Evolutionary conservation across 2,113 vertebrate genomes (phyloP).

Genomic region (Pipra filicauda): DNA sequence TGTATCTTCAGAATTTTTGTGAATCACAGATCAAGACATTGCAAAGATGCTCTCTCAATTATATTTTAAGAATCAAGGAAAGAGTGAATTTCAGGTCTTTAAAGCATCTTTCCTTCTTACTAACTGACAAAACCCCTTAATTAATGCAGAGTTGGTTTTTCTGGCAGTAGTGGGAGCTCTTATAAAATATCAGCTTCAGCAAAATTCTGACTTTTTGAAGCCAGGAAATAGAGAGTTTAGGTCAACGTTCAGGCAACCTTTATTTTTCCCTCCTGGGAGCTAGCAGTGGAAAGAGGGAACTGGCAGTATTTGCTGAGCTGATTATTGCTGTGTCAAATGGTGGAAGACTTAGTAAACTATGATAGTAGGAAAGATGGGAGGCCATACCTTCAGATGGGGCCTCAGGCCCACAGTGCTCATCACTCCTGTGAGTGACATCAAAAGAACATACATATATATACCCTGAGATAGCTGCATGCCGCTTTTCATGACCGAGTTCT

Average conservation of each 20-base stretch:
- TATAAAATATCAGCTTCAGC: background rate
- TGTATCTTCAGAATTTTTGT: background rate
- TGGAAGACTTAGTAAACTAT: background rate
- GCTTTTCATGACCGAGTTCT: background rate
- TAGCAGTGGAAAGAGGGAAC: background rate
- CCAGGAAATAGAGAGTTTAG: background rate
- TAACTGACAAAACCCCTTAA: background rate
- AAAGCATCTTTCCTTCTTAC: background rate
- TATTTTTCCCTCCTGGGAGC: background rate
- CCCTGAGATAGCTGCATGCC: background rate
- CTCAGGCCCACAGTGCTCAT: background rate
- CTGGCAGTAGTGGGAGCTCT: background rate
- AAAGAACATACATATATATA: background rate
- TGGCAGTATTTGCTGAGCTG: background rate
- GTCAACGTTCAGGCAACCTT: conserved; percentile 24
- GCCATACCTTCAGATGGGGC: background rate
- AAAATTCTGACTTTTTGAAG: conserved; percentile 10
- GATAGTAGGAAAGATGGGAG: background rate
- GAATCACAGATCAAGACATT: background rate
- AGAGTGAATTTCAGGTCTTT: background rate
- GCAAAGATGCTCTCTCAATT: background rate
- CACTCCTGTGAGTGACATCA: background rate
- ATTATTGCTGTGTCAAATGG: background rate
- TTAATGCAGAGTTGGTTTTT: conserved; percentile 13
- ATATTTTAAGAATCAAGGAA: background rate